A percentile compares a stretch with the other conserved stretches of the same genome.
These are phyloP conservation scores for Nicator chloris DNA, from an alignment of 2,113 vertebrate genomes.

Conservation along the genomic window DNA sequence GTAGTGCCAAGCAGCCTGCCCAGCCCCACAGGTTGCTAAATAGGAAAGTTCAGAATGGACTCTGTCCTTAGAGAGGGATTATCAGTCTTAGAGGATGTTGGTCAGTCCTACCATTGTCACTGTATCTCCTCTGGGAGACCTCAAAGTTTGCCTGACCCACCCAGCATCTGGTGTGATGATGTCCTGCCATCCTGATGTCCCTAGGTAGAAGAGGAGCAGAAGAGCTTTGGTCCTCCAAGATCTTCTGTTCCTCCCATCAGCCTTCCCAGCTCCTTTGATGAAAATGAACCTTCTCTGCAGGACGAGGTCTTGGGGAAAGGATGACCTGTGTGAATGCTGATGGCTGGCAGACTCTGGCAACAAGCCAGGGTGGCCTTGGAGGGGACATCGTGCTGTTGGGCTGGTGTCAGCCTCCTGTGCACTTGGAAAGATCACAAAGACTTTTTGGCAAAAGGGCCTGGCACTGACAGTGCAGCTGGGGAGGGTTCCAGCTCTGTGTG, in stretches of 20 bases:
- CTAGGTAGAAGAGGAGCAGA: background rate
- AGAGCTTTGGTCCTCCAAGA: accelerated
- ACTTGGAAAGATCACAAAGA: background rate
- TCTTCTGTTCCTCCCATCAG: background rate
- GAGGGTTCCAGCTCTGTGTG: background rate
- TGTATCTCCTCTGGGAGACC: background rate
- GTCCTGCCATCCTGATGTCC: background rate
- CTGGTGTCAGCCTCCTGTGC: background rate
- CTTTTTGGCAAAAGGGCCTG: background rate
- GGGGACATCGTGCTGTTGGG: background rate
- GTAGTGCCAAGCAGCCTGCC: background rate
- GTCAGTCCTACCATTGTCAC: background rate
- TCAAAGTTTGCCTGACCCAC: background rate
- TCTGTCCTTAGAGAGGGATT: background rate
- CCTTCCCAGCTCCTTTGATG: background rate
- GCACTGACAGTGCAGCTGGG: background rate
- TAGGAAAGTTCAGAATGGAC: background rate
- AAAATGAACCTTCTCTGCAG: background rate
- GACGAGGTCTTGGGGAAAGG: background rate
- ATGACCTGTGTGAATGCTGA: accelerated
- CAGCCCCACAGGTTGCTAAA: background rate
- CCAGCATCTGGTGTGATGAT: background rate
- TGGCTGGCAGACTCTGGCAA: background rate
- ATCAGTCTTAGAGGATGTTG: background rate
- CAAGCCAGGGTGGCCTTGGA: background rate